Percentiles rank a stretch among this genome's conserved stretches.
Evolutionary conservation across 2,888 invertebrate genomes (phyloP).

Genomic region (Griposia aprilina): DNA sequence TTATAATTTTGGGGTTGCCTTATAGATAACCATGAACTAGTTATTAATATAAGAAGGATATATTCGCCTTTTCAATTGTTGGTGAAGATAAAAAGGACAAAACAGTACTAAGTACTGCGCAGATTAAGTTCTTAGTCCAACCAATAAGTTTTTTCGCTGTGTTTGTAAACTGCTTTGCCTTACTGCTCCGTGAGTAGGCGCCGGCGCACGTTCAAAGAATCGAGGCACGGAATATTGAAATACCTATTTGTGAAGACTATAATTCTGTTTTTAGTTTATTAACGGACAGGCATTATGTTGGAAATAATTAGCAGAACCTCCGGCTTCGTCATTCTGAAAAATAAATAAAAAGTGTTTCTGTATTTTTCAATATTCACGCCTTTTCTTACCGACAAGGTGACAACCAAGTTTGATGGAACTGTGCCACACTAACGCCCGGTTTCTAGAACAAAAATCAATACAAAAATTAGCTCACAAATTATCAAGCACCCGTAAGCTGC

Average conservation of each 20-base stretch:
- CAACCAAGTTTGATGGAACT: too few relatives aligned
- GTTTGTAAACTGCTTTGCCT: neutral
- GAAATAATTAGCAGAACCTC: neutral
- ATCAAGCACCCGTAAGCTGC: too few relatives aligned
- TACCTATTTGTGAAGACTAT: neutral
- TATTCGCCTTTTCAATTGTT: neutral
- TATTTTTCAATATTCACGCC: too few relatives aligned
- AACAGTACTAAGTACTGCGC: too few relatives aligned
- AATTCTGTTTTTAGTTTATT: neutral
- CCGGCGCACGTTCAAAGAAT: neutral
- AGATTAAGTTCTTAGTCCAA: neutral
- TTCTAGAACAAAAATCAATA: too few relatives aligned
- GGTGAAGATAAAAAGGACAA: neutral
- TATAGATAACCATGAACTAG: too few relatives aligned
- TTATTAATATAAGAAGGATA: neutral
- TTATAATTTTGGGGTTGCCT: neutral
- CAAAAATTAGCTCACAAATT: too few relatives aligned
- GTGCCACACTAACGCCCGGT: neutral
- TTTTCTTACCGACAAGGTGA: too few relatives aligned
- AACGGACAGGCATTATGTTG: neutral
- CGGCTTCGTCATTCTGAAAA: neutral
- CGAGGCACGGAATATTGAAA: neutral
- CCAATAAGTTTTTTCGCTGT: neutral
- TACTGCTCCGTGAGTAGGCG: neutral
- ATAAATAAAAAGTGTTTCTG: neutral